Percentiles rank a stretch among this genome's conserved stretches.
These are phyloP conservation scores for Dioctria linearis DNA, from an alignment of 2,888 invertebrate genomes.

Conservation along the genomic window DNA sequence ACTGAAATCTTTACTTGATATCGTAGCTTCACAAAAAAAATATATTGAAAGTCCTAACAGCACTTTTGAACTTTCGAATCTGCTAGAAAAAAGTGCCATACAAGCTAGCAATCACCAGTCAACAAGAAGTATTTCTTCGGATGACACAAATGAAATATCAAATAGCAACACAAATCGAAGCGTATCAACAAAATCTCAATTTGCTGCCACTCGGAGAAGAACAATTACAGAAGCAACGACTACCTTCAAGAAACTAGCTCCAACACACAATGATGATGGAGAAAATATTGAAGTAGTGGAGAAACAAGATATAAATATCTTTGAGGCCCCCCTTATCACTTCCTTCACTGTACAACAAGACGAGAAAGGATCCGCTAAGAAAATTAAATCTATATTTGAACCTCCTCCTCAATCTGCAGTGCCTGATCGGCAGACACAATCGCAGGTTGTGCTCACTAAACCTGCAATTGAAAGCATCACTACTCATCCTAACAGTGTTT, in stretches of 20 bases:
- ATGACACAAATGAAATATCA: constrained; percentile 67
- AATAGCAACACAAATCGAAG: constrained; percentile 50
- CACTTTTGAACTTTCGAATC: neutral
- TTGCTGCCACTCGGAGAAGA: neutral
- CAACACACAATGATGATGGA: constrained; percentile 80
- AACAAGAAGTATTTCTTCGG: constrained; percentile 68
- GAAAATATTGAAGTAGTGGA: constrained; percentile 79
- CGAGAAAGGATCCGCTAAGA: constrained; percentile 82
- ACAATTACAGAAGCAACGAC: constrained; percentile 71
- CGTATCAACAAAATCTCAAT: constrained; percentile 64
- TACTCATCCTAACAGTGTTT: constrained; percentile 23
- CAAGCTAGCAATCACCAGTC: constrained; percentile 66
- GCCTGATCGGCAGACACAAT: neutral
- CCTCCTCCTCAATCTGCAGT: neutral
- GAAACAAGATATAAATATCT: constrained; percentile 83
- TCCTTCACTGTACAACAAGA: constrained; percentile 91
- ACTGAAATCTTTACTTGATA: constrained; percentile 38
- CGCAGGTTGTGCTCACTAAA: constrained; percentile 3
- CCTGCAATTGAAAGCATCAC: constrained; percentile 24
- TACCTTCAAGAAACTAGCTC: constrained; percentile 76
- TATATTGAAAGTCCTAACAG: constrained; percentile 23
- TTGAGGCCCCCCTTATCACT: constrained; percentile 85
- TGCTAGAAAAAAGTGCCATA: constrained; percentile 28
- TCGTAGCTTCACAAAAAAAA: constrained; percentile 26
- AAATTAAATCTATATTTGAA: constrained; percentile 81